These are phyloP conservation scores for Platichthys stellatus DNA, from an alignment of 2,113 vertebrate genomes.

Conservation along the genomic window DNA sequence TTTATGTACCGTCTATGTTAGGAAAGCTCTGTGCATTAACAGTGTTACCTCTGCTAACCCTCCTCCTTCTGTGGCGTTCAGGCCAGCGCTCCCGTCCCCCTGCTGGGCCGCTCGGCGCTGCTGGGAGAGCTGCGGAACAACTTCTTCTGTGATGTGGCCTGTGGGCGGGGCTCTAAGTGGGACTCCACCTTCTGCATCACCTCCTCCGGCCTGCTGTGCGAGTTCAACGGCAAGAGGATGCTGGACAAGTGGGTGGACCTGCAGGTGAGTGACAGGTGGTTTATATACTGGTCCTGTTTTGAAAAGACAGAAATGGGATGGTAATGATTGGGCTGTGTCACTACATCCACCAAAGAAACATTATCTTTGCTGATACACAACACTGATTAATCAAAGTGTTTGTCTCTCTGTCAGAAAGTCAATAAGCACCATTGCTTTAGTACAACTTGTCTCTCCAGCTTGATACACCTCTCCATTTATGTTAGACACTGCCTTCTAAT, in stretches of 20 bases:
- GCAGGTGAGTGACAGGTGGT: slow-evolving; percentile 82
- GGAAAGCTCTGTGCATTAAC: neutral
- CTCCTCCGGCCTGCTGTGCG: slow-evolving; percentile 92
- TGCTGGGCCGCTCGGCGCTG: slow-evolving; percentile 92
- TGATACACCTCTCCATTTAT: neutral
- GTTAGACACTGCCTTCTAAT: neutral
- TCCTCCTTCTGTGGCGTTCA: slow-evolving; percentile 49
- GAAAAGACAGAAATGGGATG: neutral
- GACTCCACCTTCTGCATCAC: slow-evolving; percentile 96
- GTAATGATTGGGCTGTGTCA: neutral
- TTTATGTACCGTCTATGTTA: neutral
- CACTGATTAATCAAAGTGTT: neutral
- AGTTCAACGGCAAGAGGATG: slow-evolving; percentile 91
- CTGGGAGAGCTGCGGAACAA: slow-evolving; percentile 95
- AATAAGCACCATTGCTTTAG: neutral
- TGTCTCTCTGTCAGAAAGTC: neutral
- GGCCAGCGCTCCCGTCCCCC: slow-evolving; percentile 90
- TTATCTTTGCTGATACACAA: neutral
- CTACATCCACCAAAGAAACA: neutral
- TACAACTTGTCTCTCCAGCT: neutral
- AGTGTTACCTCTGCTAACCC: neutral
- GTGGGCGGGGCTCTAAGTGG: slow-evolving; percentile 88
- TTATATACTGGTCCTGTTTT: neutral
- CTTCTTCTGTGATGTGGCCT: slow-evolving; percentile 93
- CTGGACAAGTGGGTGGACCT: slow-evolving; percentile 97